Evolutionary conservation across 2,113 vertebrate genomes (phyloP), one percentile per base, ranked within the genome.

Genomic region (Hyaena hyaena): DNA sequence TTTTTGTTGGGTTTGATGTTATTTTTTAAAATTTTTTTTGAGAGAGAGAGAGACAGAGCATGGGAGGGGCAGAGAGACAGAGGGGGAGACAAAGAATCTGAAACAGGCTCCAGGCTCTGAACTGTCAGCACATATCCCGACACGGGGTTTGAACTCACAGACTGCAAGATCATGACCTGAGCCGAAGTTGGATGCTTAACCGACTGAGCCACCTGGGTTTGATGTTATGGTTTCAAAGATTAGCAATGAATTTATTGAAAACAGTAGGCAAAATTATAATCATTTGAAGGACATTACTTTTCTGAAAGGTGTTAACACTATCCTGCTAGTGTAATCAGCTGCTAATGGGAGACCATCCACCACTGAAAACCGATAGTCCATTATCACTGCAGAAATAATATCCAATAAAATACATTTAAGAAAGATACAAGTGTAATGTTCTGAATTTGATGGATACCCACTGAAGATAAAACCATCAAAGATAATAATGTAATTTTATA

Each of bases 241-340:
- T 94, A 80, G 12, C 71, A 93, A 80, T 93, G 33, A 43, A 91
- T 94, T 96, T 92, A 85, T 81, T 90, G 82, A 96, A 95, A 85
- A 31, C 33, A 28, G 65, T 89, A 43, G 82, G 88, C 10, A 83
- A 63, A 93, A 74, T 89, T 95, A 63, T 82, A 71, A 85, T 93
- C 35, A 53, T 10, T 88, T 74, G 66, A 58, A 3, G 50, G n/a
- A 48, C 21, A 84, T 80, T 88, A 65, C 23, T 94, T 88, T 93
- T n/a, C 48, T 50, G 48, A 91, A 79, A 43, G 45, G 33, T 65
- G 31, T 66, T 85, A 88, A 35, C 17, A 84, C 19, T 69, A 10
- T 23, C 58, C 66, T 82, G 19, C 12, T 85, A 45, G 8, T 55
- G 19, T 79, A 68, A 87, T 95, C 23, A 71, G 28, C 86, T 76